Base-by-base conservation (phyloP, 1,140 invertebrate species). In the Gryllus bimaculatus region DNA sequence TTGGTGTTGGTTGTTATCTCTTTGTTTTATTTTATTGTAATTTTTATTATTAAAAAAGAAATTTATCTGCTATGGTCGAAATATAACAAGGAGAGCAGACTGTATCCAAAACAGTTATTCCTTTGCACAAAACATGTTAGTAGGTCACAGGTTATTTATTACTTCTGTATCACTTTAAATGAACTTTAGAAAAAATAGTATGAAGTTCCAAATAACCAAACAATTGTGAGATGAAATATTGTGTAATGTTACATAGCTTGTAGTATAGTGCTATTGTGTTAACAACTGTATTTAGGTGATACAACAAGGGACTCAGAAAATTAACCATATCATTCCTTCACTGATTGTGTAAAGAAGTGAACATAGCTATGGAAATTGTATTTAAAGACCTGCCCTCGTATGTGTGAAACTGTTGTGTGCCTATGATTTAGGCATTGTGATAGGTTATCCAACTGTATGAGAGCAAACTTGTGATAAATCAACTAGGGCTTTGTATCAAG, bases 21-120 rank as follows among this genome's bases (percentile, higher is more conserved):
- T 66, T 66, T 66, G 54, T 66, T 66, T 66, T 66, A 66, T 66
- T 66, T 66, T 66, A 66, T 66, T 66, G 54, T 66, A 66, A 66
- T 66, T 66, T 66, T 66, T 39, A 39, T 66, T 66, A 66, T 66
- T 66, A 66, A 66, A 13, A 66, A 18, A 66, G 18, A 18, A 66
- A 18, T 66, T 66, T 66, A 66, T 66, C 54, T 66, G 18, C 54
- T 66, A 18, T 66, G 54, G 54, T 66, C 10, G 18, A 66, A 66
- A 66, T 66, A 18, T 66, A 13, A 13, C 18, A 18, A 66, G 18
- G 54, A 66, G 54, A 66, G 54, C 54, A 66, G 54, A 66, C 54
- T 66, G 54, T 66, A 66, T 66, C 54, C 54, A 13, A 66, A 39
- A 66, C 54, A 13, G 10, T 66, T 66, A 66, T 66, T 66, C 54